Conservation (phyloP, 2,797 vertebrate species). For the Thripadectes ignobilis region DNA sequence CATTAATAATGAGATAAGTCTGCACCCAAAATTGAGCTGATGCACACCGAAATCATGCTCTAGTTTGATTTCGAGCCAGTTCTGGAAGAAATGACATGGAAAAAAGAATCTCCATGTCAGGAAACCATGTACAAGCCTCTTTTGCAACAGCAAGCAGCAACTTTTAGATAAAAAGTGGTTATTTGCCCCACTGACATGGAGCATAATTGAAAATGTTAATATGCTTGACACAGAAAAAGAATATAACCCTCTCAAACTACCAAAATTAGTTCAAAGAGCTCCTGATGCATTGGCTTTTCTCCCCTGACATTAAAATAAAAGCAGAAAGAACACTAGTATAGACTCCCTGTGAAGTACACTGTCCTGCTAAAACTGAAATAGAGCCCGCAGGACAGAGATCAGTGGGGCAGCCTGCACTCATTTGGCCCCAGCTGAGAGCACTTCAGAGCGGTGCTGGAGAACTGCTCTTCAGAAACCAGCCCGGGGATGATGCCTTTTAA, state of each 20-base stretch:
- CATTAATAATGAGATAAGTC: neutral
- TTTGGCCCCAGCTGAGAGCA: neutral
- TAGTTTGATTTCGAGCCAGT: neutral
- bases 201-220: neutral
- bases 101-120: neutral
- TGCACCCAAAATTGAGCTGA: neutral
- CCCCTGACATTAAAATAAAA: neutral
- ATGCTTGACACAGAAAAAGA: neutral
- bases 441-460: neutral
- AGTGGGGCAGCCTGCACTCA: neutral
- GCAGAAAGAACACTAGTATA: neutral
- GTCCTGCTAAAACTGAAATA: neutral
- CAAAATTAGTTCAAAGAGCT: neutral
- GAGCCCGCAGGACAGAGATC: neutral
- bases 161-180: neutral
- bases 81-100: neutral
- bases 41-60: fast-evolving
- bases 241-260: neutral
- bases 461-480: neutral
- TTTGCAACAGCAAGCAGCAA: neutral
- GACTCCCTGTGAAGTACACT: neutral
- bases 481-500: neutral
- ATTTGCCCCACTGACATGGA: neutral
- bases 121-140: neutral
- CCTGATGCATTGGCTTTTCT: neutral